These are phyloP conservation scores for Strigamia crassipes DNA, from an alignment of 2,888 invertebrate species.

Conservation along the genomic window DNA sequence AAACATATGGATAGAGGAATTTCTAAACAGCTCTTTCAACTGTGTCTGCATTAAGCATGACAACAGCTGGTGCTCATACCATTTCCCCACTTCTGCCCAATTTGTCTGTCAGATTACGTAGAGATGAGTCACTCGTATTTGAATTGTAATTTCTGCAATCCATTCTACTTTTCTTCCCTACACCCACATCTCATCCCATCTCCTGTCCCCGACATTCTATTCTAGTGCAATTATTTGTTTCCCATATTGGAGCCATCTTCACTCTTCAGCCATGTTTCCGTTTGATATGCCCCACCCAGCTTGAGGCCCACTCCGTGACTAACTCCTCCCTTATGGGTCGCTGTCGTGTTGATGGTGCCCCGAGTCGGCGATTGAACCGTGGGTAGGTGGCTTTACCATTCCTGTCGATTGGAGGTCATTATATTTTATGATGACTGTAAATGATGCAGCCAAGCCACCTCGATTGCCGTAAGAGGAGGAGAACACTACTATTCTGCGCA, in stretches of 20 bases:
- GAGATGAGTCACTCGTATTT: too few relatives aligned
- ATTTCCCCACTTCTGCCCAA: constrained; percentile 26
- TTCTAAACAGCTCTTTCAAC: background rate
- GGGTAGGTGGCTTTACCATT: constrained; percentile 15
- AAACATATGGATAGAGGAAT: background rate
- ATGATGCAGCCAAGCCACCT: constrained; percentile 28
- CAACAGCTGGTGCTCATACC: too few relatives aligned
- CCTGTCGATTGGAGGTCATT: constrained; percentile 28
- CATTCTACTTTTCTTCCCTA: background rate
- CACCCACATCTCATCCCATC: background rate
- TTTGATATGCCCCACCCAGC: constrained; percentile 2
- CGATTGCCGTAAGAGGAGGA: background rate
- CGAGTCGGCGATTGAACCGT: constrained; percentile 20
- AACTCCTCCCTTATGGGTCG: constrained; percentile 30
- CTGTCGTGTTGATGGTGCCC: constrained; percentile 33
- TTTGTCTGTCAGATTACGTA: too few relatives aligned
- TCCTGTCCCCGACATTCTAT: background rate
- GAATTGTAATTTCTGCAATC: too few relatives aligned
- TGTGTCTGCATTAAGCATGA: too few relatives aligned
- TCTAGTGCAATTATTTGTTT: background rate
- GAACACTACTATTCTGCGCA: constrained; percentile 17
- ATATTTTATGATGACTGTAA: constrained; percentile 31
- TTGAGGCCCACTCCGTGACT: background rate
- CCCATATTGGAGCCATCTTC: constrained; percentile 5
- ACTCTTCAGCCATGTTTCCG: background rate